Conservation (phyloP, 2,888 invertebrate species). For the Rhodophaea formosa region DNA sequence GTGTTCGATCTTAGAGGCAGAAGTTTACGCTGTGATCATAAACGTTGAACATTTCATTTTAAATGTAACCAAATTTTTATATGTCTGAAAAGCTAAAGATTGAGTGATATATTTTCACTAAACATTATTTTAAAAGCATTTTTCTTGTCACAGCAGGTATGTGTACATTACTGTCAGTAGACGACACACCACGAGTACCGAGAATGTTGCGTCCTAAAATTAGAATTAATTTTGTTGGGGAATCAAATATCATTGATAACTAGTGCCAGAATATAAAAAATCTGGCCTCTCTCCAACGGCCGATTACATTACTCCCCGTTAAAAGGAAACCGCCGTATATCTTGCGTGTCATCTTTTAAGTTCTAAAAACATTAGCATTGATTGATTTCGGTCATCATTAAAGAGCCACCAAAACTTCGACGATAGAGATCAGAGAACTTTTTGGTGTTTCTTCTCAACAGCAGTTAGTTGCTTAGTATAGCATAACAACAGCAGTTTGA, state of each 20-base stretch:
- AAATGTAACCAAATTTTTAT: too few relatives aligned
- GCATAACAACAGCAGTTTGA: too few relatives aligned
- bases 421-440: too few relatives aligned
- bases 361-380: constrained; percentile 13
- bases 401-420: too few relatives aligned
- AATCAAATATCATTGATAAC: constrained; percentile 72
- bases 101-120: neutral
- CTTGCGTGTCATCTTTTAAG: constrained; percentile 29
- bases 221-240: constrained; percentile 67
- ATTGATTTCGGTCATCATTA: neutral
- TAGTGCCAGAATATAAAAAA: constrained; percentile 65
- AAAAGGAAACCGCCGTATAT: constrained; percentile 64
- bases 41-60: too few relatives aligned
- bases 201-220: constrained; percentile 60
- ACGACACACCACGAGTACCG: constrained; percentile 34
- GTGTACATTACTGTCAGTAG: constrained; percentile 15
- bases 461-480: too few relatives aligned
- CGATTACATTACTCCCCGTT: constrained; percentile 70
- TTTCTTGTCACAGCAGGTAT: constrained; percentile 6
- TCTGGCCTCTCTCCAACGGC: constrained; percentile 71
- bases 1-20: too few relatives aligned
- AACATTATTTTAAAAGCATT: neutral
- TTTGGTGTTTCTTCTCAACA: too few relatives aligned
- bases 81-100: neutral
- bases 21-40: too few relatives aligned